phyloP scores from a whole-genome alignment of 2,113 vertebrate species.

The Pantherophis guttatus region DNA sequence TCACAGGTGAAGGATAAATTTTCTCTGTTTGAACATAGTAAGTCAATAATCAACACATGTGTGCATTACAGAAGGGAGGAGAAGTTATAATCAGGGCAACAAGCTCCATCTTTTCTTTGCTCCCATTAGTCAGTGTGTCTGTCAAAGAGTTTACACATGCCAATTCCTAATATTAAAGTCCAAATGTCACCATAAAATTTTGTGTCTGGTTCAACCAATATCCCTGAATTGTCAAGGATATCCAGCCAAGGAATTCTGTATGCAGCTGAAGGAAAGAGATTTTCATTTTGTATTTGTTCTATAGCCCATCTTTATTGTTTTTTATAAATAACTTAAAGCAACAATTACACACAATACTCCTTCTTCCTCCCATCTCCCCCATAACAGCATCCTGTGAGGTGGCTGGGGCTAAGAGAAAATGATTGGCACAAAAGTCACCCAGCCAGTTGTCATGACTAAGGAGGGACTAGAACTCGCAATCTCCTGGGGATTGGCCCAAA shows the following conservation, averaged over 20 bases:
- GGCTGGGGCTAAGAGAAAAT: too few relatives aligned
- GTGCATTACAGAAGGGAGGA: neutral
- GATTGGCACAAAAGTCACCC: too few relatives aligned
- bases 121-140: neutral
- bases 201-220: neutral
- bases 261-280: neutral
- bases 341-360: neutral
- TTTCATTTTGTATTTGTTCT: neutral
- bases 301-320: neutral
- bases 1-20: neutral
- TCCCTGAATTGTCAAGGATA: neutral
- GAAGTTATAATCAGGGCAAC: neutral
- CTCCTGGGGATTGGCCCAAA: neutral
- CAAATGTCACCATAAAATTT: neutral
- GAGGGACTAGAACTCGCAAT: neutral
- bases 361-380: neutral
- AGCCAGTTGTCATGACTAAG: neutral
- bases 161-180: neutral
- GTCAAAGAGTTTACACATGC: neutral
- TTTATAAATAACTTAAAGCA: too few relatives aligned
- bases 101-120: neutral
- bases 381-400: neutral
- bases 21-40: neutral
- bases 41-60: neutral
- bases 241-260: neutral